A percentile compares a stretch with the other conserved stretches of the same genome.
phyloP scores from a whole-genome alignment of 2,888 invertebrate genomes.

The Synergus laeviventris region DNA sequence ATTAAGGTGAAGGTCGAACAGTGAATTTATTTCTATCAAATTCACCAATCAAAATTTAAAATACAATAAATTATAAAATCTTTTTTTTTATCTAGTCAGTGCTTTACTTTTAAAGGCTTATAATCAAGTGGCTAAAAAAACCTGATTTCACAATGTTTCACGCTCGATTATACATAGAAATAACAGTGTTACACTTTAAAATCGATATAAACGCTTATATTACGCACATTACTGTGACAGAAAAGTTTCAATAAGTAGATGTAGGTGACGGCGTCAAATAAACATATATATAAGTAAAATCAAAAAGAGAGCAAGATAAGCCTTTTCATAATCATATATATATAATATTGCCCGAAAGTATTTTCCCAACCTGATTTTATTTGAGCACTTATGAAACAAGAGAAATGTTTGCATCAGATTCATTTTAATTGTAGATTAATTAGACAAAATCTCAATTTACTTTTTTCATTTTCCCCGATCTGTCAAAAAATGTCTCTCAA shows the following conservation, averaged over 20 bases:
- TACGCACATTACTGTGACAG: background rate
- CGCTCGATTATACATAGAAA: background rate
- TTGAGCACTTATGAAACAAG: background rate
- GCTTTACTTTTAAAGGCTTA: background rate
- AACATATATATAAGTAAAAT: background rate
- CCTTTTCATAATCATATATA: conserved; percentile 1
- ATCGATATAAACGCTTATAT: background rate
- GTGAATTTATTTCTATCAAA: background rate
- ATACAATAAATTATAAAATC: background rate
- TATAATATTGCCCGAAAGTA: background rate
- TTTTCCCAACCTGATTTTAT: background rate
- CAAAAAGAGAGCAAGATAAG: background rate
- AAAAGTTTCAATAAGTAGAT: background rate
- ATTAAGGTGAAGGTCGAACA: background rate
- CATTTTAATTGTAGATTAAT: background rate
- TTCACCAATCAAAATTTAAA: background rate
- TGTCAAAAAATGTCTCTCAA: background rate
- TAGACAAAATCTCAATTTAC: background rate
- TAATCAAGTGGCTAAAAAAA: background rate
- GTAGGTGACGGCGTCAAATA: background rate
- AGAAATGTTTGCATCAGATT: background rate
- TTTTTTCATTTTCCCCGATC: background rate
- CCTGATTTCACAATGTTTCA: background rate
- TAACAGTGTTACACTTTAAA: background rate
- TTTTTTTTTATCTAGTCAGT: background rate